Percentiles rank a stretch among this genome's conserved stretches.
These are phyloP conservation scores for Enteromius mattozi DNA, from an alignment of 2,797 vertebrate genomes.

Conservation along the genomic window DNA sequence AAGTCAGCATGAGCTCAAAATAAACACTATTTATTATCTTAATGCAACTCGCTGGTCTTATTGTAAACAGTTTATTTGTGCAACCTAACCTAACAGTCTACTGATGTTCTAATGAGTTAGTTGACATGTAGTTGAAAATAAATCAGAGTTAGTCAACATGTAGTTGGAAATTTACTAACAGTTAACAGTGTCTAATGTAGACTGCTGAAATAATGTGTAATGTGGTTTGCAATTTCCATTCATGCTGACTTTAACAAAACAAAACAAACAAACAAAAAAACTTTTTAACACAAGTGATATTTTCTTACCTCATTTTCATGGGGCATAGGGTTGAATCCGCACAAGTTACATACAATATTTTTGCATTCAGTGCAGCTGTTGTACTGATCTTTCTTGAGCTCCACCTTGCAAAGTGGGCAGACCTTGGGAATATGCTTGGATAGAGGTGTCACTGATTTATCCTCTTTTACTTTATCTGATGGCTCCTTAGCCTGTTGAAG, in stretches of 20 bases:
- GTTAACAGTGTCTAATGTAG: not conserved
- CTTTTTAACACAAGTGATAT: not conserved
- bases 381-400: slow-evolving; percentile 87
- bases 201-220: not conserved
- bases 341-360: slow-evolving; percentile 89
- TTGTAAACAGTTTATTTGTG: not conserved
- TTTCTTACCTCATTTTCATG: slow-evolving; percentile 87
- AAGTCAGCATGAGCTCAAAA: slow-evolving; percentile 13
- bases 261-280: not conserved
- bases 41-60: not conserved
- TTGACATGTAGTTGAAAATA: too few species aligned
- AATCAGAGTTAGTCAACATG: too few species aligned
- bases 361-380: slow-evolving; percentile 92
- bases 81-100: too few species aligned
- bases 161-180: not conserved
- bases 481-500: slow-evolving; percentile 42
- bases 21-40: not conserved
- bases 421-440: slow-evolving; percentile 64
- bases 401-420: slow-evolving; percentile 91
- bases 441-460: slow-evolving; percentile 57
- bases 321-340: slow-evolving; percentile 94
- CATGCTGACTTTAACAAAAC: not conserved
- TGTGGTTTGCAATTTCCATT: not conserved
- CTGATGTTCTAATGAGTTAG: too few species aligned
- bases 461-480: slow-evolving; percentile 65